Evolutionary conservation across 2,888 invertebrate genomes (phyloP).

Genomic region (Cryptocephalus primarius): DNA sequence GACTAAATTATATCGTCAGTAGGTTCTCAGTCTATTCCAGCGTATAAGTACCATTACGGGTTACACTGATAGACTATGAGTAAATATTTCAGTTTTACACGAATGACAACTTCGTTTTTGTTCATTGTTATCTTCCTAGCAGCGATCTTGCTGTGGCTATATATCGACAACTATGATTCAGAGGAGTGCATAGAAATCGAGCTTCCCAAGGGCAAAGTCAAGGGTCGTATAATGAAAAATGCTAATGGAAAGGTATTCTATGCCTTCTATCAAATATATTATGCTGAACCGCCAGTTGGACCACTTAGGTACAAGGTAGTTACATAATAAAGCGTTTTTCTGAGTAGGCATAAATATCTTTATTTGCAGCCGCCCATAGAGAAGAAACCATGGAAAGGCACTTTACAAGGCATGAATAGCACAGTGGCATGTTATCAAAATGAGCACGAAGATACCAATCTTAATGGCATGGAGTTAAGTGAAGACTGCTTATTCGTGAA

Average conservation of each 20-base stretch:
- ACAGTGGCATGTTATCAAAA: slow-evolving; percentile 6
- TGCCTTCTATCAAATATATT: neutral
- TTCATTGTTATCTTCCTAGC: no score
- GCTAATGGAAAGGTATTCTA: neutral
- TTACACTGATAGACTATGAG: no score
- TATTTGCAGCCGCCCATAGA: slow-evolving; percentile 2
- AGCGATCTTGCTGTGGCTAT: no score
- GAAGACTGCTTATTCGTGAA: slow-evolving; percentile 7
- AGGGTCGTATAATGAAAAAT: neutral
- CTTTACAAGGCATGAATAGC: slow-evolving; percentile 3
- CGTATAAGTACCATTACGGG: no score
- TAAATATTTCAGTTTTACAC: no score
- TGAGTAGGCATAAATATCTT: neutral
- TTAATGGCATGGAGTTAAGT: neutral
- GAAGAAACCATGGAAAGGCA: slow-evolving; percentile 2
- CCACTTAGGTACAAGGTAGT: neutral
- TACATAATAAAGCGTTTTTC: neutral
- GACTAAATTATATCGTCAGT: no score
- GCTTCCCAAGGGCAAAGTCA: neutral
- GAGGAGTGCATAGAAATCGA: neutral
- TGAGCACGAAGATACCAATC: neutral
- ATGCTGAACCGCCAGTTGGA: no score
- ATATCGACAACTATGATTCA: neutral
- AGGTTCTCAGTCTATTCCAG: no score
- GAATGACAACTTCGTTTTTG: no score